Conservation (phyloP, 2,797 vertebrate genomes). For the Sciurus vulgaris region DNA sequence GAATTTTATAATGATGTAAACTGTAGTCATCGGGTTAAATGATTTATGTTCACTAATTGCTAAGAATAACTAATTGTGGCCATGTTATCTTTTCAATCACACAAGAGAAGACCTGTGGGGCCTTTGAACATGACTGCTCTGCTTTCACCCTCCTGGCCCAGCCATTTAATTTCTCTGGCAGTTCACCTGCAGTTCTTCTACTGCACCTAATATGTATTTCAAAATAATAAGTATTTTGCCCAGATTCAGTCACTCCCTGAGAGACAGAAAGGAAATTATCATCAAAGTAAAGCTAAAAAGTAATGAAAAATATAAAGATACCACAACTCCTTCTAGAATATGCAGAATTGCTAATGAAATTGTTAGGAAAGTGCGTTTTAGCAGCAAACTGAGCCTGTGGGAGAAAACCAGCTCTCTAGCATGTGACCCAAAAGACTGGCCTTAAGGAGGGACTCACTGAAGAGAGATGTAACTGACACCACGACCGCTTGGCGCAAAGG, state of each 20-base stretch:
- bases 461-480: background rate
- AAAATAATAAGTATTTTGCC: constrained; percentile 50
- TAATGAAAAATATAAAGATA: constrained; percentile 18
- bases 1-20: background rate
- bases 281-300: constrained; percentile 25
- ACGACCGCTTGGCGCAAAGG: background rate
- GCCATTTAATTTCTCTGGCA: background rate
- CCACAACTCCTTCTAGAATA: background rate
- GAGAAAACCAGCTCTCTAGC: background rate
- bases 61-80: background rate
- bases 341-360: background rate
- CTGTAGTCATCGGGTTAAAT: background rate
- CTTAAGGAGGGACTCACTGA: background rate
- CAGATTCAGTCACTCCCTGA: background rate
- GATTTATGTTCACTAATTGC: background rate
- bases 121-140: background rate
- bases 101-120: background rate
- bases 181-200: background rate
- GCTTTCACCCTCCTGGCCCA: background rate
- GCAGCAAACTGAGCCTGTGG: background rate
- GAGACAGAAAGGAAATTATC: constrained; percentile 25
- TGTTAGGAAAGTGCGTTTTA: background rate
- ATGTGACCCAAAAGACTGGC: background rate
- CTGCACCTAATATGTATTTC: background rate
- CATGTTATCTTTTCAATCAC: background rate